Percentiles rank a stretch among this genome's conserved stretches.
Evolutionary conservation across 2,888 invertebrate species (phyloP).

Genomic region (Crepidodera aurea): DNA sequence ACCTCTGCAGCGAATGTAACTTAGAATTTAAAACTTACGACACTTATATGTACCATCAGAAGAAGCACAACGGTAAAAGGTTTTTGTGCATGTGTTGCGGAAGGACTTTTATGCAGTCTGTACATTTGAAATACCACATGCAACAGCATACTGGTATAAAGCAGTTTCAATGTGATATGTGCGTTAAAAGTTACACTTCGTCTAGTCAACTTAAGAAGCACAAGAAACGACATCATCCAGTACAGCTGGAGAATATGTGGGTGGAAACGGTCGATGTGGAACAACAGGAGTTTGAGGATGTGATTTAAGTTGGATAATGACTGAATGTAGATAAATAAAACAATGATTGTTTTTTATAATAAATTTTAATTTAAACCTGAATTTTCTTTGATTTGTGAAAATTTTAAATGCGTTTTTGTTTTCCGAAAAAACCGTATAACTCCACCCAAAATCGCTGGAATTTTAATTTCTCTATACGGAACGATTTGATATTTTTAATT

Average conservation of each 20-base stretch:
- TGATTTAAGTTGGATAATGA: not conserved
- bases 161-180: constrained; percentile 47
- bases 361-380: too few relatives aligned
- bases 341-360: not conserved
- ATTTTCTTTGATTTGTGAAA: too few relatives aligned
- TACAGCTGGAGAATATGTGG: not conserved
- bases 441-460: too few relatives aligned
- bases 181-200: constrained; percentile 47
- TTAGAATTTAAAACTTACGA: constrained; percentile 44
- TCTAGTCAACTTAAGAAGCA: constrained; percentile 44
- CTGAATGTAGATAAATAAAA: not conserved
- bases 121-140: constrained; percentile 49
- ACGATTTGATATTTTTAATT: too few relatives aligned
- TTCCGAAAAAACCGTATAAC: too few relatives aligned
- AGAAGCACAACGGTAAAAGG: constrained; percentile 42
- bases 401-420: too few relatives aligned
- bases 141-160: constrained; percentile 49
- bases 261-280: not conserved
- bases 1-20: constrained; percentile 44
- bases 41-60: constrained; percentile 44
- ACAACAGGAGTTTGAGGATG: not conserved
- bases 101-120: constrained; percentile 43
- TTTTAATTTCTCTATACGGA: too few relatives aligned
- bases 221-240: constrained; percentile 33
- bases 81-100: constrained; percentile 47